phyloP scores from a whole-genome alignment of 2,888 invertebrate genomes.

The Mimumesa dahlbomi region DNA sequence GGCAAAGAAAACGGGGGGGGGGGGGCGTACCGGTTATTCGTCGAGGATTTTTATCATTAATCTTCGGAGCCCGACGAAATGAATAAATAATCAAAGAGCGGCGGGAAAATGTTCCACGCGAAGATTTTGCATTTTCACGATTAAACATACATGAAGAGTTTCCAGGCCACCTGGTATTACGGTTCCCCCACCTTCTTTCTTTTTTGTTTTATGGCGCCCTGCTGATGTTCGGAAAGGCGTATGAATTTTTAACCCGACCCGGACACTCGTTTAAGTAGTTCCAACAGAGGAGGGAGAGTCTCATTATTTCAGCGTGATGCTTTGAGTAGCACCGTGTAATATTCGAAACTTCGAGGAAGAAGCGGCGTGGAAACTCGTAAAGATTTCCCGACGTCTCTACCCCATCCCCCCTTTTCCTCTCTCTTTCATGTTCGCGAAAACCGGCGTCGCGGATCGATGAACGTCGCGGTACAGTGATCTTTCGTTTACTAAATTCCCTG shows the following conservation, averaged over 20 bases:
- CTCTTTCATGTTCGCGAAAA: neutral
- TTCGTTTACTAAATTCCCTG: constrained; percentile 20
- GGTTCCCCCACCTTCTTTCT: neutral
- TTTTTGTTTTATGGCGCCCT: neutral
- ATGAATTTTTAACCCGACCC: constrained; percentile 5
- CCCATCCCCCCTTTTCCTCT: neutral
- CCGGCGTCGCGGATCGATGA: neutral
- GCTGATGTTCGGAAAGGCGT: neutral
- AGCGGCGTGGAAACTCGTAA: constrained; percentile 1
- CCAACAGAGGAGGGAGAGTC: neutral
- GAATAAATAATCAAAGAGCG: too few relatives aligned
- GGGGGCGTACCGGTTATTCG: too few relatives aligned
- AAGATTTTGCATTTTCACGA: too few relatives aligned
- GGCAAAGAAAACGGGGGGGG: too few relatives aligned
- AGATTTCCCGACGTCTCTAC: neutral
- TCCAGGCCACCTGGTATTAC: too few relatives aligned
- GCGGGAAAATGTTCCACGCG: too few relatives aligned
- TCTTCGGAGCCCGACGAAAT: too few relatives aligned
- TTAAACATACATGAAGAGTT: too few relatives aligned
- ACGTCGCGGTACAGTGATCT: constrained; percentile 23
- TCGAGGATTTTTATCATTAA: too few relatives aligned
- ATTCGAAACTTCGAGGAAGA: neutral
- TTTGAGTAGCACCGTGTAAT: neutral
- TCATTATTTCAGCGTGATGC: too few relatives aligned
- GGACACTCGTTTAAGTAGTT: neutral